Evolutionary conservation across 2,113 vertebrate species (phyloP), one percentile per base, ranked within the genome.

Genomic region (Hyla sarda): DNA sequence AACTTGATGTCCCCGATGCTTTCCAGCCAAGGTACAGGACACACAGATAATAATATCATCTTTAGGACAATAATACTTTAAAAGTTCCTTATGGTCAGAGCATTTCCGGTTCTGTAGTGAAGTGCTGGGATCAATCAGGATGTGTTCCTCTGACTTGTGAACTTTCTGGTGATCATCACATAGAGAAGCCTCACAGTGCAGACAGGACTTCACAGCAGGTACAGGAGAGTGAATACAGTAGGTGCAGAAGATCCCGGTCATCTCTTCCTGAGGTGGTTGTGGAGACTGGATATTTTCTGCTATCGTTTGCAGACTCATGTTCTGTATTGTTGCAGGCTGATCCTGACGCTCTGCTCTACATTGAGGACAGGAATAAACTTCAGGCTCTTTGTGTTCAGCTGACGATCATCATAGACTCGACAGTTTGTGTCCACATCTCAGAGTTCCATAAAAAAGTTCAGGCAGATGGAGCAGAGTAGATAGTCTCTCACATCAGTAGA

Each of bases 401-500:
- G 0, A 14, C 13, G 30, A 19, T 34, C 9, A 19, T 19, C 34
- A 69, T 30, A 69, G 30, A 34, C 16, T 30, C 65, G 65, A 30
- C 65, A 69, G 65, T 30, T 69, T 69, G 65, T 69, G 65, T 69
- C 65, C 65, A 69, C 65, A 69, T 34, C 30, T 34, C 65, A 69
- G 65, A 14, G 17, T 69, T 69, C 30, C 10, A 16, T 69, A 34
- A 19, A 69, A 19, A 19, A 9, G 65, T 0, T 69, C 16, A 69
- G 65, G 34, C 65, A 69, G 65, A 69, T 69, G 65, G 65, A 37
- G 17, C 32, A 69, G 14, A 12, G 7, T 30, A 69, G 65, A 14
- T 69, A 16, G 5, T 69, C 16, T 69, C 65, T 21, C 30, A 69
- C 5, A 69, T 19, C 30, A 17, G 65, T 30, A 69, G 65, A 34